phyloP scores from a whole-genome alignment of 2,888 invertebrate genomes.

The Tubulanus polymorphus region DNA sequence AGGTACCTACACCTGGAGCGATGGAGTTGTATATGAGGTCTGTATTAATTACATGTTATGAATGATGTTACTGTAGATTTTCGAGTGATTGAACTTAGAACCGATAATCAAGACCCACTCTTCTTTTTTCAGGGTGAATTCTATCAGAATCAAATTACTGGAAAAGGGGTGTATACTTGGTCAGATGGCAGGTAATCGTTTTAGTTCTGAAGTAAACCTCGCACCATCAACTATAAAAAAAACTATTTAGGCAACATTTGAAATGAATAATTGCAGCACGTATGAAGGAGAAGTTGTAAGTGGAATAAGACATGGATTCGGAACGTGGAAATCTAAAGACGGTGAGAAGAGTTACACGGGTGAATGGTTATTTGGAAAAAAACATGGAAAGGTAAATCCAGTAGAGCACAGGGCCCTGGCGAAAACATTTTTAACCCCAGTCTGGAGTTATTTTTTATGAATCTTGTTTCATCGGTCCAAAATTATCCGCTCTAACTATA shows the following conservation, averaged over 20 bases:
- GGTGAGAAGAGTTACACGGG: slow-evolving; percentile 44
- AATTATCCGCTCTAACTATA: too few species aligned
- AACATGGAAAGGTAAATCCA: slow-evolving; percentile 46
- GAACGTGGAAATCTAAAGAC: slow-evolving; percentile 37
- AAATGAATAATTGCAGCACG: slow-evolving; percentile 31
- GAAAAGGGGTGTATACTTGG: slow-evolving; percentile 50
- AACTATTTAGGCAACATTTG: slow-evolving; percentile 3
- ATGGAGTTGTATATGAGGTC: slow-evolving; percentile 51
- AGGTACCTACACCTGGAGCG: slow-evolving; percentile 50
- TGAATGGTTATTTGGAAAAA: slow-evolving; percentile 47
- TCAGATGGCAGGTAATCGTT: slow-evolving; percentile 38
- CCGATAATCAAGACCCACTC: neutral
- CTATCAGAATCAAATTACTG: slow-evolving; percentile 46
- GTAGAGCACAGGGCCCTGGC: too few species aligned
- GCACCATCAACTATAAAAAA: neutral
- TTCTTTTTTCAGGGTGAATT: slow-evolving; percentile 47
- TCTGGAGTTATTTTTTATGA: too few species aligned
- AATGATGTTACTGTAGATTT: neutral
- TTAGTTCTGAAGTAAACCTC: neutral
- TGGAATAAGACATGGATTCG: slow-evolving; percentile 50
- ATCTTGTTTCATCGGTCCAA: too few species aligned
- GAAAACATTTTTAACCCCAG: too few species aligned
- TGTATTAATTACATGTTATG: neutral
- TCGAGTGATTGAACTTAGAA: too few species aligned
- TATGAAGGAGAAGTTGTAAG: slow-evolving; percentile 51